Base-by-base conservation (phyloP, 2,113 vertebrate genomes). In the Silurus asotus region DNA sequence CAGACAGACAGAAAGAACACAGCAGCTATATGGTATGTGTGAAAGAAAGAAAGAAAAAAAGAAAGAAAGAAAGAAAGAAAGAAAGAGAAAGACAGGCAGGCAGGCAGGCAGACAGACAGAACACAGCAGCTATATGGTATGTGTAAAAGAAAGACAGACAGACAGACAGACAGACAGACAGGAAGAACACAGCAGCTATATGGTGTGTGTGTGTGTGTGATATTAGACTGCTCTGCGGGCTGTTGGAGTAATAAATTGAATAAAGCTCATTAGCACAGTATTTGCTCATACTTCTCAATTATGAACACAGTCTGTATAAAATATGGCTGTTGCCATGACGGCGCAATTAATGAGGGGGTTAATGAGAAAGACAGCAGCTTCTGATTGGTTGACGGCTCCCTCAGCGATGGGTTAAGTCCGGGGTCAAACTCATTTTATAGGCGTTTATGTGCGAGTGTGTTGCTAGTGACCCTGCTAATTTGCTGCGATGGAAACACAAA, bases 391-490 rank as follows among this genome's bases (percentile, higher is more conserved):
- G 88, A 88, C 72, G 74, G 87, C 80, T 91, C 87, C 84, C 20
- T 5, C 72, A 85, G 89, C 74, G 62, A 89, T 88, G 91, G 90
- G 90, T 92, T 86, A 93, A 91, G 87, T 90, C 75, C 8, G 65
- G 80, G 91, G 92, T 93, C 93, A 91, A 90, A 90, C 83, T 82
- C 91, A 92, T 93, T 93, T 92, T 83, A 89, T 56, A 75, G 81
- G 62, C 28, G 78, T 83, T 87, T 48, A 87, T 79, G 67, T 81
- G 79, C 49, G 64, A 87, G 86, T 87, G 75, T 89, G 83, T 86
- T 87, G 90, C 91, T 86, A 88, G 61, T 92, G 90, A 92, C 92
- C 90, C 82, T 61, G 83, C 84, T 92, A 92, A 94, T 94, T 86
- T 90, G 76, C 85, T 87, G 77, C 23, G 65, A 84, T 72, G 67